Conservation (phyloP, 2,888 invertebrate species). For the Drosophila macrospina region DNA sequence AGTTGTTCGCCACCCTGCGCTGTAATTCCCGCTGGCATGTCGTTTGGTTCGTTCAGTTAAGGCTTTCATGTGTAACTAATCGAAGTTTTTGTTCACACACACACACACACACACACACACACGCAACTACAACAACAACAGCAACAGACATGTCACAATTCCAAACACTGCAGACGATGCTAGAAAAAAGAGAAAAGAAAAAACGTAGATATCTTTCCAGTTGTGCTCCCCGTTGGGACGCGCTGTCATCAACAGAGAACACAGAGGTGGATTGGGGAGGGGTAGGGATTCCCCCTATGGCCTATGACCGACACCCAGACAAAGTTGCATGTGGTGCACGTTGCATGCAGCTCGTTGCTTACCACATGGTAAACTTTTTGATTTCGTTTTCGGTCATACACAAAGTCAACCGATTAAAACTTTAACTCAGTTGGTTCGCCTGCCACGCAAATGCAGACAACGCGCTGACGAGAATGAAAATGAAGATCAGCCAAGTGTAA, state of each 20-base stretch:
- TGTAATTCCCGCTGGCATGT: slow-evolving; percentile 42
- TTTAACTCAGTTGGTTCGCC: slow-evolving; percentile 43
- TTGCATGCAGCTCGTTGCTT: slow-evolving; percentile 47
- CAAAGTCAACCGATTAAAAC: slow-evolving; percentile 66
- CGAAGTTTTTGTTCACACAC: slow-evolving; percentile 51
- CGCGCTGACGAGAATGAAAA: slow-evolving; percentile 39
- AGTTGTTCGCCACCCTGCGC: neutral
- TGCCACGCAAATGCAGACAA: slow-evolving; percentile 50
- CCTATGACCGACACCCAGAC: slow-evolving; percentile 14
- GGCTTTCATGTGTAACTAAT: slow-evolving; percentile 70
- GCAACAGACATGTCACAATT: slow-evolving; percentile 56
- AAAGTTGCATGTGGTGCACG: slow-evolving; percentile 67
- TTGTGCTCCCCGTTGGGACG: slow-evolving; percentile 15
- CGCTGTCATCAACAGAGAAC: slow-evolving; percentile 54
- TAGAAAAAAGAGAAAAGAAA: slow-evolving; percentile 10
- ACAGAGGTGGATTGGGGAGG: neutral
- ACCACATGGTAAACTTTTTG: slow-evolving; percentile 63
- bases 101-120: slow-evolving; percentile 15
- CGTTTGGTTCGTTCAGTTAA: slow-evolving; percentile 41
- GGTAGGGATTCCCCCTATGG: neutral
- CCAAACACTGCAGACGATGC: slow-evolving; percentile 44
- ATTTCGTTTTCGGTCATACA: slow-evolving; percentile 67
- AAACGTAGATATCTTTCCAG: slow-evolving; percentile 1
- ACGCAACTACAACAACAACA: slow-evolving; percentile 14
- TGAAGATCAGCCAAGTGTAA: slow-evolving; percentile 60